These are phyloP conservation scores for Diarsia rubi DNA, from an alignment of 2,888 invertebrate species.

Conservation along the genomic window DNA sequence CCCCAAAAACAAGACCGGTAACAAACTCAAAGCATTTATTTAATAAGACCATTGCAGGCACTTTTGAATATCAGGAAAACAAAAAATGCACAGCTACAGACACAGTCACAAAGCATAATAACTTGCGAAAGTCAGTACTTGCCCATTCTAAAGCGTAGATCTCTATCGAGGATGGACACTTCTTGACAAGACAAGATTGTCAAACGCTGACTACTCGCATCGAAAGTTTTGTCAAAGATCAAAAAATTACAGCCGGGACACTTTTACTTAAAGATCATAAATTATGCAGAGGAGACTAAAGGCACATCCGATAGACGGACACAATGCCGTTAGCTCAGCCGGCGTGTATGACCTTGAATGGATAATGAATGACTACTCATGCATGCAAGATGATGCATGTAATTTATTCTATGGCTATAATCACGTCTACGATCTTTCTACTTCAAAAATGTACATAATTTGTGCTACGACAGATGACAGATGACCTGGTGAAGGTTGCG, in stretches of 20 bases:
- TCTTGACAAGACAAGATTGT: background rate
- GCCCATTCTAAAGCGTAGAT: too few relatives aligned
- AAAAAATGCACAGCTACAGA: too few relatives aligned
- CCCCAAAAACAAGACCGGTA: too few relatives aligned
- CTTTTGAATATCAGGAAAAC: too few relatives aligned
- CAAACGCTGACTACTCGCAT: background rate
- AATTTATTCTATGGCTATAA: constrained; percentile 27
- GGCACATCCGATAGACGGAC: background rate
- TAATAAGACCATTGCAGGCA: too few relatives aligned
- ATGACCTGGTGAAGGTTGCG: too few relatives aligned
- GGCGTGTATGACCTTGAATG: constrained; percentile 27
- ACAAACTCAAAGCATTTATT: too few relatives aligned
- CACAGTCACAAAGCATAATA: too few relatives aligned
- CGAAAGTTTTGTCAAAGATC: background rate
- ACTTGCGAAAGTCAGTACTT: too few relatives aligned
- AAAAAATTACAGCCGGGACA: background rate
- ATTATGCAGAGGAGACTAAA: background rate
- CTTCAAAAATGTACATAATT: background rate
- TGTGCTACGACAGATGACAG: too few relatives aligned
- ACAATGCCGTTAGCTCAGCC: background rate
- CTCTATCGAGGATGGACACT: too few relatives aligned
- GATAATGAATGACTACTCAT: constrained; percentile 10
- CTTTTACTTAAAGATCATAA: background rate
- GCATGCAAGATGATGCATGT: constrained; percentile 18
- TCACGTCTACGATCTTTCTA: background rate